Evolutionary conservation across 2,888 invertebrate genomes (phyloP), one percentile per base, ranked within the genome.

Genomic region (Diarsia rubi): DNA sequence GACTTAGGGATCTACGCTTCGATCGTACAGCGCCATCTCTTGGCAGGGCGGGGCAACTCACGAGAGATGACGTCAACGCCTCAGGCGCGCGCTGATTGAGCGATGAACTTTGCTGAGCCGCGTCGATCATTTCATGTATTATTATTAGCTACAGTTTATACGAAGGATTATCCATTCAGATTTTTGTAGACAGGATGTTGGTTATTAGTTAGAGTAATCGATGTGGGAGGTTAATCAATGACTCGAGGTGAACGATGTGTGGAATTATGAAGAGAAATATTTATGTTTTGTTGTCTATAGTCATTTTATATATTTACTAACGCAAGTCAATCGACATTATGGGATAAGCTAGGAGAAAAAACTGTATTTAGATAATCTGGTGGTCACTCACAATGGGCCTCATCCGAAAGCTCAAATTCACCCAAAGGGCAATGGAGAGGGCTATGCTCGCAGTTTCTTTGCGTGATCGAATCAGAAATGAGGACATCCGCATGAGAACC

Each of bases 11-110:
- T 81, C 85, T 81, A 54, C 73, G 63, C 72, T 77, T 81, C 68
- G 88, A 92, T 93, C 93, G 90, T 89, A 84, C 91, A 94, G 95
- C 96, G 95, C 96, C 96, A 95, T 94, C 96, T 95, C 89, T 88
- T 86, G 93, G 92, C 90, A 88, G 90, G 94, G 95, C 94, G 95
- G 91, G 92, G 91, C 93, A 89, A 88, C 89, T 95, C 96, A 96
- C 96, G 96, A 92, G 88, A 87, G 42, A 89, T 95, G 95, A 95
- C 94, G 94, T 95, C 94, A 95, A 77, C 86, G 92, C 93, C 92
- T 88, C 88, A 79, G 90, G 91, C 92, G 87, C 90, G 85, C 90
- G 87, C 92, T 93, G 96, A 95, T 95, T 95, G 95, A 96, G 95
- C 95, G 96, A 96, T 96, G 95, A 94, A 94, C 95, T 93, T 92